Conservation (phyloP, 2,797 vertebrate species). For the Pantherophis vulpinus region DNA sequence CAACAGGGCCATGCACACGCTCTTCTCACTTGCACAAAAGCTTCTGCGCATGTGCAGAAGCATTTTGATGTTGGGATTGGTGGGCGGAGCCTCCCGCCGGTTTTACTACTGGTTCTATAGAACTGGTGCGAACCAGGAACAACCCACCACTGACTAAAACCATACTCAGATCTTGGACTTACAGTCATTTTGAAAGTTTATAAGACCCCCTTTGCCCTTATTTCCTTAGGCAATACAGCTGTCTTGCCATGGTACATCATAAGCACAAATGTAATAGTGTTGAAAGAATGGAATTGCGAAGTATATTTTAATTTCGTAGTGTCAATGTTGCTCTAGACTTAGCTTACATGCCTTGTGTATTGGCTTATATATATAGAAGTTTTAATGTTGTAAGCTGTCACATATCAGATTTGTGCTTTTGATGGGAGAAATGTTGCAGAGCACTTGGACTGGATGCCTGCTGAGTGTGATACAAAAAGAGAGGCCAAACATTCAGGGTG, state of each 20-base stretch:
- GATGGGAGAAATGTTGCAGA: neutral
- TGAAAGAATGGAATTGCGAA: neutral
- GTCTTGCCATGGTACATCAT: neutral
- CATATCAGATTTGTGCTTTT: neutral
- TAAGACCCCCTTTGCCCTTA: neutral
- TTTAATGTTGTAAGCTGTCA: neutral
- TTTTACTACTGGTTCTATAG: too few species aligned
- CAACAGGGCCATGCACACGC: too few species aligned
- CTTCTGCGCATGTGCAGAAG: too few species aligned
- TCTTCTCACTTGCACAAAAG: too few species aligned
- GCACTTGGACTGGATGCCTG: neutral
- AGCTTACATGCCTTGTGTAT: neutral
- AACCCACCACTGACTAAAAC: constrained; percentile 8
- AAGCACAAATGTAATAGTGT: neutral
- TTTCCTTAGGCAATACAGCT: constrained; percentile 27
- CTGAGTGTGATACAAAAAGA: neutral
- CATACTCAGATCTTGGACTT: constrained; percentile 13
- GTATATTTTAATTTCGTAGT: neutral
- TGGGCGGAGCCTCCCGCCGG: too few species aligned
- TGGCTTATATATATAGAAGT: neutral
- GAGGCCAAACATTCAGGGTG: neutral
- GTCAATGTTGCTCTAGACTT: neutral
- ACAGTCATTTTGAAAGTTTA: neutral
- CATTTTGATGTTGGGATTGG: too few species aligned
- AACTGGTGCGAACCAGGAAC: too few species aligned